Conservation (phyloP, 2,888 invertebrate genomes). For the Nudaria mundana region DNA sequence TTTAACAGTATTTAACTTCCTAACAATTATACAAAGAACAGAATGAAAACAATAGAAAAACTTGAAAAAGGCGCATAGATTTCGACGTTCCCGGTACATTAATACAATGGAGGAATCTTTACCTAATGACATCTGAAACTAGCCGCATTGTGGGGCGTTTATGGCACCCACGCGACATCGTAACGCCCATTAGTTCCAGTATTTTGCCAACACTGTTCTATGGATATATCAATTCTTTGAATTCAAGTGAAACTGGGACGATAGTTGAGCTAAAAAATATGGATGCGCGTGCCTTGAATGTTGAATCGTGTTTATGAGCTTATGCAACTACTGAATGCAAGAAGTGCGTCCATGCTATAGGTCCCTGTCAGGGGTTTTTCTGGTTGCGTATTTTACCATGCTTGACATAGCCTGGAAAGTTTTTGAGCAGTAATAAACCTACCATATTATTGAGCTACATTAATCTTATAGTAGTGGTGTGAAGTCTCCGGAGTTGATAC, state of each 20-base stretch:
- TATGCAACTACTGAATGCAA: constrained; percentile 30
- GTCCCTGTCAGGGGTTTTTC: too few species aligned
- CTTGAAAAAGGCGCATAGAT: constrained; percentile 42
- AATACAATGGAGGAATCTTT: constrained; percentile 55
- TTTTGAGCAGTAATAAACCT: too few species aligned
- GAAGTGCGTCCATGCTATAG: constrained; percentile 19
- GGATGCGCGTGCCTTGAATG: constrained; percentile 60
- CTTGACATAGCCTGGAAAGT: too few species aligned
- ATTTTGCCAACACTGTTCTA: constrained; percentile 69
- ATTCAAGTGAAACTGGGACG: constrained; percentile 59
- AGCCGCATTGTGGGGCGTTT: constrained; percentile 73
- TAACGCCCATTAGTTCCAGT: constrained; percentile 76
- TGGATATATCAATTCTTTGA: constrained; percentile 59
- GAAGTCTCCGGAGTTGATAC: too few species aligned
- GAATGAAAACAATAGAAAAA: constrained; percentile 67
- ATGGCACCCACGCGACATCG: constrained; percentile 78
- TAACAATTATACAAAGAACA: constrained; percentile 73
- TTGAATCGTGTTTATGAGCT: constrained; percentile 29
- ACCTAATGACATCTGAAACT: constrained; percentile 64
- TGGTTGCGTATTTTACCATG: too few species aligned
- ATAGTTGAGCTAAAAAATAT: constrained; percentile 53
- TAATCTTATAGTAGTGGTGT: too few species aligned
- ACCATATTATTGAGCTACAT: too few species aligned
- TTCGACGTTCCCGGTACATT: constrained; percentile 57
- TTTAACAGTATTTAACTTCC: constrained; percentile 78